phyloP scores from a whole-genome alignment of 2,113 vertebrate species.

The Pongo pygmaeus region DNA sequence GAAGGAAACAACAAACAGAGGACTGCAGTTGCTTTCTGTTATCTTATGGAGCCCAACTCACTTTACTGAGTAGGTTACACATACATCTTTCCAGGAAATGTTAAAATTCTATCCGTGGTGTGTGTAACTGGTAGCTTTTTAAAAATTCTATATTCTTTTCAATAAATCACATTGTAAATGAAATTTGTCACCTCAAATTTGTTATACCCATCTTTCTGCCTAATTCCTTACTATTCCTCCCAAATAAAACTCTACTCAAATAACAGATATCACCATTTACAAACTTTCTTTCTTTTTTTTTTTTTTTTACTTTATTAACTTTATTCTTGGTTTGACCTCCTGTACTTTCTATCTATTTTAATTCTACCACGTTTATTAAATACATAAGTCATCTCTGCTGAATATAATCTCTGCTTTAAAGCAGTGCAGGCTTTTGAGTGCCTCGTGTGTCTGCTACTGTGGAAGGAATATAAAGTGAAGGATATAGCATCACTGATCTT shows the following conservation, averaged over 20 bases:
- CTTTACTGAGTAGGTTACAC: neutral
- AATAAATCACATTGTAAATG: neutral
- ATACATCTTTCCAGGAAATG: neutral
- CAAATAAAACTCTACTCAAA: neutral
- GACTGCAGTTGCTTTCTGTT: neutral
- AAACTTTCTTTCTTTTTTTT: neutral
- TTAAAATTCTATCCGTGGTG: neutral
- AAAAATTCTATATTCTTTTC: neutral
- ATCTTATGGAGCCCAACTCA: neutral
- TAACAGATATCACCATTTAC: neutral
- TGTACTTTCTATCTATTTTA: neutral
- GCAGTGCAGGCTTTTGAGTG: neutral
- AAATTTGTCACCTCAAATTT: neutral
- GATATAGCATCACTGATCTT: neutral
- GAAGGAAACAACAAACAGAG: neutral
- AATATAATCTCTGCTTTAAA: neutral
- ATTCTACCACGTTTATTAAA: neutral
- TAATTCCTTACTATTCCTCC: neutral
- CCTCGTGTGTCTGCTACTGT: neutral
- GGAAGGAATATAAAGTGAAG: neutral
- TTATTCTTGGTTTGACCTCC: neutral
- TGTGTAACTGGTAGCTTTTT: too few species aligned
- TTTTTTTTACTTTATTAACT: neutral
- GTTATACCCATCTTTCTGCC: neutral
- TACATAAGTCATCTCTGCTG: neutral